phyloP scores from a whole-genome alignment of 2,888 invertebrate genomes.

The Drosophila nr. perissopoda region DNA sequence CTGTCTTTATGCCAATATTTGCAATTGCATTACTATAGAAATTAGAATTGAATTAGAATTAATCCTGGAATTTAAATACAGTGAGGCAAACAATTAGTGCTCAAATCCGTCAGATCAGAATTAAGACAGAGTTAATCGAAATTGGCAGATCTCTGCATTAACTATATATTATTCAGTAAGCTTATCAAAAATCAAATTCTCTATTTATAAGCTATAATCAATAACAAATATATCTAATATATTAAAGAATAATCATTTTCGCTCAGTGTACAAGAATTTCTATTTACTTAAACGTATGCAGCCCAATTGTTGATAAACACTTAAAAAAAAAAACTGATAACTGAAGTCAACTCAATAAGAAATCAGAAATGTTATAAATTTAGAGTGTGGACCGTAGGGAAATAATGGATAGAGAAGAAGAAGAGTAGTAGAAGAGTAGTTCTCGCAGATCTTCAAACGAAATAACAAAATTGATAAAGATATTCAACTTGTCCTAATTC shows the following conservation, averaged over 20 bases:
- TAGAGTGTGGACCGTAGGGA: fast-evolving
- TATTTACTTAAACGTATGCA: neutral
- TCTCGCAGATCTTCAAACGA: neutral
- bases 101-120: neutral
- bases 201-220: neutral
- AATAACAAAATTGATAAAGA: neutral
- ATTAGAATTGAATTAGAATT: conserved; percentile 19
- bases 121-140: neutral
- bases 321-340: neutral
- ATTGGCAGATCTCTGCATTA: neutral
- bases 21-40: conserved; percentile 50
- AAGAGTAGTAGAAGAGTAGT: neutral
- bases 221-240: neutral
- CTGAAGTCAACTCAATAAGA: neutral
- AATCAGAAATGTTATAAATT: neutral
- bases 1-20: conserved; percentile 20
- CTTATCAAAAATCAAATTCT: neutral
- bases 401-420: neutral
- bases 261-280: neutral
- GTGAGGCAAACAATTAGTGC: neutral
- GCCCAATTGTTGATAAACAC: neutral
- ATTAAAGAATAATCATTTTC: neutral
- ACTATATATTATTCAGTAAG: neutral
- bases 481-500: neutral
- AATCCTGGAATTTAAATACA: neutral